Evolutionary conservation across 2,888 invertebrate genomes (phyloP), one percentile per base, ranked within the genome.

Genomic region (Cecidostiba fungosa): DNA sequence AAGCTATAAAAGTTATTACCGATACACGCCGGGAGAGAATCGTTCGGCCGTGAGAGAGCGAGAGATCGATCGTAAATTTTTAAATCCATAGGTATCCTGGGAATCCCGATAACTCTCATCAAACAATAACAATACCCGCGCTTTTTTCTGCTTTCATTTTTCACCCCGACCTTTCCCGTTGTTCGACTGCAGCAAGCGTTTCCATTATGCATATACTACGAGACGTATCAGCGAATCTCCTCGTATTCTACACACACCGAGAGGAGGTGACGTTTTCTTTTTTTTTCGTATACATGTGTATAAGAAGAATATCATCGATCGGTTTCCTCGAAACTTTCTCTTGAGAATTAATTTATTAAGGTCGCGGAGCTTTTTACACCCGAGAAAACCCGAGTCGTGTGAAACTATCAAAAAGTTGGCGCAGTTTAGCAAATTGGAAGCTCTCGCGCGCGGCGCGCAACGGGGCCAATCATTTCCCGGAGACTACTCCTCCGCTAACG

Each of bases 401-500:
- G 19, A n/a, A n/a, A 59, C 54, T 59, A 19, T 19, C 5, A 8
- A n/a, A 59, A n/a, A 59, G 54, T 19, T 59, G 54, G 54, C 19
- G 23, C 54, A 23, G 54, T 59, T 54, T 59, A 59, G 54, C 54
- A 59, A 59, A 59, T 59, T 59, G 54, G 54, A 59, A 59, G 54
- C 54, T 59, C 54, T 59, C n/a, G 50, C 50, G 47, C n/a, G 14
- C 3, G 14, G 54, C n/a, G 54, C n/a, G 8, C 54, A 59, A n/a
- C 54, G 54, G 54, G 54, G 23, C 54, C 54, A 59, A 59, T 59
- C 54, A n/a, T 59, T 59, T 59, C 54, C 54, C 54, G 8, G 54
- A 59, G n/a, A 59, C 23, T 19, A 59, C 54, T 8, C 54, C n/a
- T 6, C 8, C 54, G 54, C 54, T 59, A 59, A 59, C 54, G 54